Evolutionary conservation across 64 coral and sea anemone genomes (phyloP), one percentile per base, ranked within the genome.

Genomic region (Montipora cactus): DNA sequence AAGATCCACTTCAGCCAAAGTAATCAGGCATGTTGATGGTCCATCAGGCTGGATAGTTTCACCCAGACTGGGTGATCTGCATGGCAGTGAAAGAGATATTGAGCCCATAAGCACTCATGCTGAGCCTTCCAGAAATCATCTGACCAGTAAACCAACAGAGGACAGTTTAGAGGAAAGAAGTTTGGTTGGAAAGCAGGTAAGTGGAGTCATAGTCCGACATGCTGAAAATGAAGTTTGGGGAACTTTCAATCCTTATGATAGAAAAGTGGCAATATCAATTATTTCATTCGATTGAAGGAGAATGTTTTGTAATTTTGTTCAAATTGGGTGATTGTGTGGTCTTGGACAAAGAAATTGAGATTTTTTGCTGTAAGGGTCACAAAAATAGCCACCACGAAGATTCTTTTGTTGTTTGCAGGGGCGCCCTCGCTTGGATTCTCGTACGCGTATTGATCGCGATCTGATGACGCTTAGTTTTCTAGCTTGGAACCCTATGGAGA

Each of bases 21-120:
- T 96, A 13, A 51, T 96, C 55, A 93, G 88, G 44, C 95, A 96
- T 52, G 47, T 85, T 7, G 90, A 96, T 88, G 88, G 80, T n/a
- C 95, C 88, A 25, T 96, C 88, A 48, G 95, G 80, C 5, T 96
- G 95, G 95, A 61, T 57, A 57, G 53, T 96, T 66, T 76, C 79
- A 71, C 46, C 62, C 44, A 49, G 16, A 5, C 8, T 1, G 49
- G 44, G 44, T 67, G 62, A 21, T 86, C 45, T 8, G 14, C 6
- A 0, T 19, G 19, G 19, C 47, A 22, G 4, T 72, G 19, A 21
- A 21, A 52, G n/a, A 7, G 18, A 44, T 67, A 7, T 53, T 64
- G 81, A 67, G 6, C 59, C 81, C 37, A 8, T 84, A 5, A 80
- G 25, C 3, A 80, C 78, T 20, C 19, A 71, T 48, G 45, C 45